A percentile compares a stretch with the other conserved stretches of the same genome.
These are phyloP conservation scores for Pseudorectes ferrugineus DNA, from an alignment of 2,113 vertebrate genomes.

Conservation along the genomic window DNA sequence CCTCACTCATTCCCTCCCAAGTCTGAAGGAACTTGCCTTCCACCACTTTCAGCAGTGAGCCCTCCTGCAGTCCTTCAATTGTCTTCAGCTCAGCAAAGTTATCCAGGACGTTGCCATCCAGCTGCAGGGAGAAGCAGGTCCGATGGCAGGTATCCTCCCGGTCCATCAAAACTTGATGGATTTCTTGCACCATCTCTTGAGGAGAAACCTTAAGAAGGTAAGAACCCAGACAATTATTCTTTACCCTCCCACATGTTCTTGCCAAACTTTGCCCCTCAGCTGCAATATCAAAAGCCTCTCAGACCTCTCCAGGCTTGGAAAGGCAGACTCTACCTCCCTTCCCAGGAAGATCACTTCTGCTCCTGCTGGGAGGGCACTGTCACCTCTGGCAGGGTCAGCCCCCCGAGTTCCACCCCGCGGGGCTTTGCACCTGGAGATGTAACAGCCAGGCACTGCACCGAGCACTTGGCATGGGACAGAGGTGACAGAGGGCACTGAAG, in stretches of 20 bases:
- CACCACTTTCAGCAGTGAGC: constrained; percentile 91
- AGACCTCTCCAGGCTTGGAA: background rate
- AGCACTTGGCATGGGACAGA: background rate
- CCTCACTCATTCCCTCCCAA: background rate
- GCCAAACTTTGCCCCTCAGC: background rate
- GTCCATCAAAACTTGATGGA: constrained; percentile 98
- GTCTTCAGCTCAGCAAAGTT: constrained; percentile 98
- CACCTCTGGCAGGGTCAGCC: background rate
- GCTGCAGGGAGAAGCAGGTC: constrained; percentile 96
- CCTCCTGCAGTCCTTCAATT: constrained; percentile 95
- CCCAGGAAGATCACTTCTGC: background rate
- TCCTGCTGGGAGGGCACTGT: background rate
- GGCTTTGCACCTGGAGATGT: background rate
- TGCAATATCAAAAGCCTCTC: background rate
- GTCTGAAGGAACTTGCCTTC: constrained; percentile 80
- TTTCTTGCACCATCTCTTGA: constrained; percentile 99
- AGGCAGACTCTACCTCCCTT: background rate
- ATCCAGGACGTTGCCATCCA: constrained; percentile 95
- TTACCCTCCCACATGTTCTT: fast-evolving
- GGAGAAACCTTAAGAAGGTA: constrained; percentile 85
- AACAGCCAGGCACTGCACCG: background rate
- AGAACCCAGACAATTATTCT: background rate
- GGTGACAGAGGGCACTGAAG: background rate
- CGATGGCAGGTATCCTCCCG: constrained; percentile 96
- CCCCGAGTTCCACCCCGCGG: background rate